Percentiles rank a stretch among this genome's conserved stretches.
Evolutionary conservation across 1,140 invertebrate genomes (phyloP).

Genomic region (Diorhabda elongata): DNA sequence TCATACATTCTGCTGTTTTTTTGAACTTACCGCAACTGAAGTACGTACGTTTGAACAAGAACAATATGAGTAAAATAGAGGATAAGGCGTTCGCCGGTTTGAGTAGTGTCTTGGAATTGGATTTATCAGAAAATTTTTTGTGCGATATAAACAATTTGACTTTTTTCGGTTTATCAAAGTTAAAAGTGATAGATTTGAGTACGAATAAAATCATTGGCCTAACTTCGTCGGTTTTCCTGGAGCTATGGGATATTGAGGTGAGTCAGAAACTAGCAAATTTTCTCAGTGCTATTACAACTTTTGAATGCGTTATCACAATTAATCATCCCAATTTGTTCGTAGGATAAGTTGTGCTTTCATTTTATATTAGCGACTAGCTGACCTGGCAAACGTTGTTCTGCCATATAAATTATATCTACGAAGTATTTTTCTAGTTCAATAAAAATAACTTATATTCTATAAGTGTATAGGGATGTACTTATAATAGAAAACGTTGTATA

Average conservation of each 20-base stretch:
- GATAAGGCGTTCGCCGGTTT: constrained; percentile 9
- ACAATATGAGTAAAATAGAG: constrained; percentile 11
- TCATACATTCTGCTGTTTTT: not conserved
- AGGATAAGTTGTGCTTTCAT: no score
- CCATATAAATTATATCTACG: no score
- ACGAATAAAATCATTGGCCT: constrained; percentile 9
- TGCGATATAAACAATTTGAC: constrained; percentile 17
- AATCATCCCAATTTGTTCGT: no score
- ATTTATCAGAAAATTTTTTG: constrained; percentile 12
- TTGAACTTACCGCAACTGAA: constrained; percentile 7
- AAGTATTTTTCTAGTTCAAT: no score
- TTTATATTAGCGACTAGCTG: no score
- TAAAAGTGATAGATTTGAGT: constrained; percentile 17
- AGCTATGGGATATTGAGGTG: constrained; percentile 17
- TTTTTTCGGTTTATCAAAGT: constrained; percentile 17
- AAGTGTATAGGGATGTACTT: no score
- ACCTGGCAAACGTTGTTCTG: no score
- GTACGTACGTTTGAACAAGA: constrained; percentile 13
- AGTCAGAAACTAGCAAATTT: not conserved
- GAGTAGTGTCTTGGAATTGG: constrained; percentile 14
- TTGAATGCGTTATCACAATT: no score
- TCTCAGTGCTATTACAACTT: no score
- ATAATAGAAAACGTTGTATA: no score
- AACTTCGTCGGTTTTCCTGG: constrained; percentile 11
- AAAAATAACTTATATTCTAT: no score